A percentile compares a stretch with the other conserved stretches of the same genome.
Conservation (phyloP, 2,113 vertebrate genomes). For the Xerus inauris region DNA sequence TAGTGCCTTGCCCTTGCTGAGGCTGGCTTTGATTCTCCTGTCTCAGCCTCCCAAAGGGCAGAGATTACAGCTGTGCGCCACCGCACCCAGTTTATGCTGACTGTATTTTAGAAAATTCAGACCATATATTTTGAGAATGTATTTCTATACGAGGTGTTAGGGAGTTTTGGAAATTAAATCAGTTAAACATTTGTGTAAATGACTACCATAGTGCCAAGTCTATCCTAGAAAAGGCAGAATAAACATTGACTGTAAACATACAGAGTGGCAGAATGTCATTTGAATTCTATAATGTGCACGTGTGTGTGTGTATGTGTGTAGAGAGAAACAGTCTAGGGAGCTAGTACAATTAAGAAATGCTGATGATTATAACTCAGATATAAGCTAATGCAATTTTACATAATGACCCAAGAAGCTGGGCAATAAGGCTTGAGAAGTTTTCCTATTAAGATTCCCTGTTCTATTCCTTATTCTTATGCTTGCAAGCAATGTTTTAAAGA, state of each 20-base stretch:
- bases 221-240: neutral
- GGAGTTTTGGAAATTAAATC: slow-evolving; percentile 16
- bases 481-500: neutral
- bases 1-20: no score
- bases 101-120: neutral
- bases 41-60: no score
- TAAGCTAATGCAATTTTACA: neutral
- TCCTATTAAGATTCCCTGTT: neutral
- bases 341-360: slow-evolving; percentile 9
- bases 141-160: neutral
- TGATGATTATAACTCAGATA: neutral
- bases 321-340: neutral
- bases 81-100: no score
- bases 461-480: neutral
- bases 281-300: neutral
- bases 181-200: neutral
- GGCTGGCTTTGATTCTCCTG: no score
- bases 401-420: neutral
- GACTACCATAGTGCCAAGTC: neutral
- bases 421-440: neutral
- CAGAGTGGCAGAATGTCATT: neutral
- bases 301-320: neutral
- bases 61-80: no score
- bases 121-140: neutral
- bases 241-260: neutral